A percentile compares a stretch with the other conserved stretches of the same genome.
These are phyloP conservation scores for Hephaestus fuliginosus DNA, from an alignment of 2,797 vertebrate species.

Conservation along the genomic window DNA sequence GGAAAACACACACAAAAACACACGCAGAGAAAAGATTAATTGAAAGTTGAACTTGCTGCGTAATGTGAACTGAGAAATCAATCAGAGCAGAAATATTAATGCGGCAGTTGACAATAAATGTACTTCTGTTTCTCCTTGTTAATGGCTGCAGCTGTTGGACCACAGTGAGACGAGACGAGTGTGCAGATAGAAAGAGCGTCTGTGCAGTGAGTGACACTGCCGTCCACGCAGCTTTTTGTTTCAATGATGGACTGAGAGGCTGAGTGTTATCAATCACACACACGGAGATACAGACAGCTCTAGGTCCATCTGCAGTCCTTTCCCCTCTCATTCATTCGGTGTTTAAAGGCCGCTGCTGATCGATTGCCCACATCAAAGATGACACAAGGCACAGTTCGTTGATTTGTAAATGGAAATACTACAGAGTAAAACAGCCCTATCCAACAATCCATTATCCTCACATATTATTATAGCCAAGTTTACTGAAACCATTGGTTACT, in stretches of 20 bases:
- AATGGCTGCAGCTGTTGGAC: constrained; percentile 3
- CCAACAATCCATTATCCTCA: not conserved
- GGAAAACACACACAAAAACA: constrained; percentile 45
- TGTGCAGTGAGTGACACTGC: constrained; percentile 2
- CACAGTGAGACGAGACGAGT: constrained; percentile 2
- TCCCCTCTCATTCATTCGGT: constrained; percentile 24
- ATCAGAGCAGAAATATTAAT: not conserved
- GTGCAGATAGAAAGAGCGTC: not conserved
- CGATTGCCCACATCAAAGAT: constrained; percentile 40
- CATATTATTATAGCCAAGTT: not conserved
- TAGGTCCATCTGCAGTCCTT: constrained; percentile 22
- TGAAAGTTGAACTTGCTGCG: not conserved
- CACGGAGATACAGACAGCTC: constrained; percentile 24
- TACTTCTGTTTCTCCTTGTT: constrained; percentile 13
- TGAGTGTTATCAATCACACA: constrained; percentile 41
- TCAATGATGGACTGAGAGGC: constrained; percentile 28
- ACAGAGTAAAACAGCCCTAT: not conserved
- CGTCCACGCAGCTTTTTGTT: constrained; percentile 37
- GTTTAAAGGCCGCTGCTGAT: constrained; percentile 52
- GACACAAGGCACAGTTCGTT: constrained; percentile 33
- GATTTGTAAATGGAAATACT: constrained; percentile 38
- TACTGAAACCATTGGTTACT: not conserved
- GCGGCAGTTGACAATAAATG: constrained; percentile 9
- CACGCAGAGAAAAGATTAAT: constrained; percentile 17
- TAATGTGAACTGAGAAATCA: not conserved